Percentiles rank a stretch among this genome's conserved stretches.
Evolutionary conservation across 1,140 invertebrate species (phyloP).

Genomic region (Wasmannia auropunctata): DNA sequence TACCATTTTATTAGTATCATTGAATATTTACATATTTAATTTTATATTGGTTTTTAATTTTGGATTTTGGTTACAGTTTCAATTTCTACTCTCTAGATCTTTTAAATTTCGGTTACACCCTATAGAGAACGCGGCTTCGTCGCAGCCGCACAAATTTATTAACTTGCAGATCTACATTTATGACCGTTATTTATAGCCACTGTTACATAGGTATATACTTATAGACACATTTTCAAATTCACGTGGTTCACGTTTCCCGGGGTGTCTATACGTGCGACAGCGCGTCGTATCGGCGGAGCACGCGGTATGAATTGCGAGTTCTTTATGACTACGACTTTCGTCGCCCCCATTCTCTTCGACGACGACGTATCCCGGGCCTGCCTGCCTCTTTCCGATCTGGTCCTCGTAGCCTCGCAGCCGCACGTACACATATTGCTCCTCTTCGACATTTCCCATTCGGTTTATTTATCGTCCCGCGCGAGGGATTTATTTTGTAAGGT

Average conservation of each 20-base stretch:
- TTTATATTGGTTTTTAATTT: not conserved
- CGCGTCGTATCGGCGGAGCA: conserved; percentile 39
- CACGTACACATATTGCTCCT: not conserved
- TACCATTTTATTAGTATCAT: too few species aligned
- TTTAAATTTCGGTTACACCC: not conserved
- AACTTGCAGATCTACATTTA: conserved; percentile 50
- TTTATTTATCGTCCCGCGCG: conserved; percentile 37
- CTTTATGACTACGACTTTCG: conserved; percentile 65
- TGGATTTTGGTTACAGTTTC: too few species aligned
- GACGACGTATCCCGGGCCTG: conserved; percentile 37
- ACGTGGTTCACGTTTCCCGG: conserved; percentile 24
- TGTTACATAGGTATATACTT: conserved; percentile 25
- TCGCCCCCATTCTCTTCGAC: conserved; percentile 48
- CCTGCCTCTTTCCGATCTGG: conserved; percentile 27
- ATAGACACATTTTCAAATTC: conserved; percentile 57
- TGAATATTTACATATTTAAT: not conserved
- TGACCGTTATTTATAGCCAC: conserved; percentile 34
- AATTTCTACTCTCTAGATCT: too few species aligned
- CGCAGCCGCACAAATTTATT: conserved; percentile 24
- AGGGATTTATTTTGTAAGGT: conserved; percentile 32
- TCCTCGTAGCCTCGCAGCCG: not conserved
- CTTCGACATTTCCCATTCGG: conserved; percentile 28
- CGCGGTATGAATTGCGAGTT: conserved; percentile 54
- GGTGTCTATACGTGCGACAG: conserved; percentile 3
- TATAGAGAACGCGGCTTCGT: not conserved